Conservation (phyloP, 2,113 vertebrate species). For the Calyptomena viridis region DNA sequence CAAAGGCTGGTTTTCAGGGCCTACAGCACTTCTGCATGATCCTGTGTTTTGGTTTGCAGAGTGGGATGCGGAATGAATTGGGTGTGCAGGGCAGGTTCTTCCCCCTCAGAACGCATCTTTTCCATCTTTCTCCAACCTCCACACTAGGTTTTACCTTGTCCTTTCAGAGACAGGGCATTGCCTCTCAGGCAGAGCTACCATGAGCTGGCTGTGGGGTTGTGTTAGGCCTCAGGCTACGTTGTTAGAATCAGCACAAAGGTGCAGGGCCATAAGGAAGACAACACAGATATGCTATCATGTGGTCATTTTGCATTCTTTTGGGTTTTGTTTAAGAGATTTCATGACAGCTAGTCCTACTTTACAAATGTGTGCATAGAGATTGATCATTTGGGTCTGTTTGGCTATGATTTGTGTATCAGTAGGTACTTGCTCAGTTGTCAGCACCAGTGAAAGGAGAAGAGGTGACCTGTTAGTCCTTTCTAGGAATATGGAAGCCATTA, state of each 20-base stretch:
- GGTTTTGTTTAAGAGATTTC: not conserved
- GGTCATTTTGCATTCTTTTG: not conserved
- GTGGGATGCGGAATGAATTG: too few species aligned
- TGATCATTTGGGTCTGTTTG: not conserved
- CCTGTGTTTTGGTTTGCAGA: fast-evolving
- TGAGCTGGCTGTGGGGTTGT: fast-evolving
- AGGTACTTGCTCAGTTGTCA: not conserved
- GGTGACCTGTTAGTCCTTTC: not conserved
- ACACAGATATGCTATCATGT: fast-evolving
- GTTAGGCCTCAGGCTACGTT: fast-evolving
- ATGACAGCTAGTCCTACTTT: not conserved
- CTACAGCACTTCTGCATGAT: not conserved
- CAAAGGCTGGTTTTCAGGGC: not conserved
- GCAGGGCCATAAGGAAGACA: not conserved
- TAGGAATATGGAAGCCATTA: not conserved
- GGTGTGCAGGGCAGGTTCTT: not conserved
- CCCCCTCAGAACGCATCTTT: not conserved
- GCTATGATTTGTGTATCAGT: not conserved
- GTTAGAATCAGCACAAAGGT: not conserved
- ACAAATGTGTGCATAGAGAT: fast-evolving
- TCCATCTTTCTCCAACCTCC: not conserved
- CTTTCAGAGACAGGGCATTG: not conserved
- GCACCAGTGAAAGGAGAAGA: not conserved
- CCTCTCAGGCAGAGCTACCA: not conserved
- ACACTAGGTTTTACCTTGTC: not conserved